Percentiles rank a stretch among this genome's conserved stretches.
Conservation (phyloP, 2,888 invertebrate genomes). For the Diachrysia chrysitis region DNA sequence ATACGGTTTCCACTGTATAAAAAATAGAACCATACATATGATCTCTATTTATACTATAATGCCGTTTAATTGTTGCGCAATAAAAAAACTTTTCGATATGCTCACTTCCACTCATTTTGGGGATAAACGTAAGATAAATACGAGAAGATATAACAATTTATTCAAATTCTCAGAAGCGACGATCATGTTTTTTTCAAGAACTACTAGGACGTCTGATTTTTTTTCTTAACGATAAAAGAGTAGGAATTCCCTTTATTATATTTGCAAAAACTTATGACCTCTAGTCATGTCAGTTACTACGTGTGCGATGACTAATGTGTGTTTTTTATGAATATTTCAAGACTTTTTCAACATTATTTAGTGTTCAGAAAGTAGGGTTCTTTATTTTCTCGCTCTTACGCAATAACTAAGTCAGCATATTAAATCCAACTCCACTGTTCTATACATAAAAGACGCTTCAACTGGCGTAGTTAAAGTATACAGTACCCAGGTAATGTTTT, state of each 20-base stretch:
- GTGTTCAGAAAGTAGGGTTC: neutral
- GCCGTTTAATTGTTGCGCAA: too few species aligned
- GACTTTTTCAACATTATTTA: slow-evolving; percentile 8
- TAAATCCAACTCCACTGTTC: slow-evolving; percentile 46
- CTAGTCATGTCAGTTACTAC: slow-evolving; percentile 5
- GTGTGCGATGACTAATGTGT: slow-evolving; percentile 17
- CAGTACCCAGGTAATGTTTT: slow-evolving; percentile 48
- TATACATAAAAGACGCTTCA: slow-evolving; percentile 49
- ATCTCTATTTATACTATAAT: too few species aligned
- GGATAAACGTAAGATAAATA: too few species aligned
- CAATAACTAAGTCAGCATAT: slow-evolving; percentile 29
- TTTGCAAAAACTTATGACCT: slow-evolving; percentile 7
- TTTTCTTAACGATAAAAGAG: neutral
- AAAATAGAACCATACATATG: too few species aligned
- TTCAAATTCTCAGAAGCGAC: too few species aligned
- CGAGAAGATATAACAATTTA: too few species aligned
- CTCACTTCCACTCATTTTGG: too few species aligned
- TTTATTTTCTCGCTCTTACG: slow-evolving; percentile 6
- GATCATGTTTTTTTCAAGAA: neutral
- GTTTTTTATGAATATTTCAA: slow-evolving; percentile 20
- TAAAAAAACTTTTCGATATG: too few species aligned
- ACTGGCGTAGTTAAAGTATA: slow-evolving; percentile 28
- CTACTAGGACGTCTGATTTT: too few species aligned
- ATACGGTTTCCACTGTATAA: neutral
- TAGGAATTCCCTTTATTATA: neutral